Base-by-base conservation (phyloP, 2,797 vertebrate genomes). In the Onychomys arenicola region DNA sequence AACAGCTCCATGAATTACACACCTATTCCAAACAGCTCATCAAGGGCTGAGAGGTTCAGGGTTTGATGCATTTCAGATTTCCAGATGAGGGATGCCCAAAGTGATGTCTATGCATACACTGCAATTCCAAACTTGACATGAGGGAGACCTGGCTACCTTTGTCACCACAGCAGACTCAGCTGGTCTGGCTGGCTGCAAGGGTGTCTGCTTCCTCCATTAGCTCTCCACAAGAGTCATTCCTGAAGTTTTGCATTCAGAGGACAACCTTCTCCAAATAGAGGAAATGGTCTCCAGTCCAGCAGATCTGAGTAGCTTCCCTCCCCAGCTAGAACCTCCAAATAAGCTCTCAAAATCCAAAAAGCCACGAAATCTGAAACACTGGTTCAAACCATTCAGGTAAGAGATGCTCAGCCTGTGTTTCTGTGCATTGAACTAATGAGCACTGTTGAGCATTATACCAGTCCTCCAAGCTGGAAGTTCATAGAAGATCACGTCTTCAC, bases 1-100 rank as follows among this genome's bases (percentile, higher is more conserved):
- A 81, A 78, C 1, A 84, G 65, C 80, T 84, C 46, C 49, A 65
- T 65, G 93, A 90, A 81, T 88, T 88, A 96, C 78, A 52, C 43
- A 96, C 17, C 57, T 63, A 75, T 32, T 34, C 61, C 32, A 82
- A 89, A 92, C 25, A 94, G 88, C 8, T 57, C 71, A 67, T n/a
- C 43, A 86, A 52, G 29, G 21, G 21, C 4, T 52, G 0, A 69
- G 34, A 12, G 21, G 25, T 49, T 85, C 61, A n/a, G 82, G 19
- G 34, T 85, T 67, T 67, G 29, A 59, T 67, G 19, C 6, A 52
- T 69, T 52, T 69, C 69, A 43, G 8, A n/a, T 55, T 61, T 43
- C 2, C 59, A 76, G n/a, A 83, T 67, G 29, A 90, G 37, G n/a
- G 5, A 76, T 82, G 17, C 13, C 61, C 25, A 40, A 67, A 23